Conservation (phyloP, 2,113 vertebrate species). For the Gallinago undulata region DNA sequence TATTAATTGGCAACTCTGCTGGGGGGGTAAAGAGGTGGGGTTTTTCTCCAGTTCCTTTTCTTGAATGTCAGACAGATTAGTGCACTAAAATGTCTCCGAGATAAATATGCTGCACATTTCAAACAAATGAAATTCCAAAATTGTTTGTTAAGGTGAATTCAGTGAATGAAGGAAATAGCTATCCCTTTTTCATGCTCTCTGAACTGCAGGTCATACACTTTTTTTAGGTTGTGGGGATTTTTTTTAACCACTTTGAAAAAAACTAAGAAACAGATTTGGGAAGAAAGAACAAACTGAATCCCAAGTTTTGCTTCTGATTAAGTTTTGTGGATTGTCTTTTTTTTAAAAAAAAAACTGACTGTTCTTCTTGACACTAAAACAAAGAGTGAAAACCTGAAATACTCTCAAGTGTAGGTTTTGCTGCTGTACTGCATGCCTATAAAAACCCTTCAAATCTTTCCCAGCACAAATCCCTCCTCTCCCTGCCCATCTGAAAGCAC, state of each 20-base stretch:
- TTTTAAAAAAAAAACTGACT: background rate
- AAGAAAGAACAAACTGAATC: background rate
- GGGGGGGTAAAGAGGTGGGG: background rate
- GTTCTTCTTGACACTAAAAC: background rate
- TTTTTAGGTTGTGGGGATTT: background rate
- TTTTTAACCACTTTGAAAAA: background rate
- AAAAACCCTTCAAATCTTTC: background rate
- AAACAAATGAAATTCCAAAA: constrained; percentile 36
- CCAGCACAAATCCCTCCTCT: background rate
- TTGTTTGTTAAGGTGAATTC: background rate
- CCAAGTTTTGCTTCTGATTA: background rate
- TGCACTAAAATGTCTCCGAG: constrained; percentile 10
- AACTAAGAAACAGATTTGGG: background rate
- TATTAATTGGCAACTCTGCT: constrained; percentile 29
- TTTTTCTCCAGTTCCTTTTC: constrained; percentile 23
- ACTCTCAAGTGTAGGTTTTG: background rate
- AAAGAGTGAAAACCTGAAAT: background rate
- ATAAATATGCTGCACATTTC: constrained; percentile 19
- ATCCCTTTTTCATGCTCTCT: background rate
- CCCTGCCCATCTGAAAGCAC: background rate
- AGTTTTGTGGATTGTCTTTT: background rate
- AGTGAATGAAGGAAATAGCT: background rate
- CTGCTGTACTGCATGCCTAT: background rate
- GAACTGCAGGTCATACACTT: background rate
- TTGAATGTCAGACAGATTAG: constrained; percentile 29